Evolutionary conservation across 2,113 vertebrate genomes (phyloP).

Genomic region (Tupaia chinensis): DNA sequence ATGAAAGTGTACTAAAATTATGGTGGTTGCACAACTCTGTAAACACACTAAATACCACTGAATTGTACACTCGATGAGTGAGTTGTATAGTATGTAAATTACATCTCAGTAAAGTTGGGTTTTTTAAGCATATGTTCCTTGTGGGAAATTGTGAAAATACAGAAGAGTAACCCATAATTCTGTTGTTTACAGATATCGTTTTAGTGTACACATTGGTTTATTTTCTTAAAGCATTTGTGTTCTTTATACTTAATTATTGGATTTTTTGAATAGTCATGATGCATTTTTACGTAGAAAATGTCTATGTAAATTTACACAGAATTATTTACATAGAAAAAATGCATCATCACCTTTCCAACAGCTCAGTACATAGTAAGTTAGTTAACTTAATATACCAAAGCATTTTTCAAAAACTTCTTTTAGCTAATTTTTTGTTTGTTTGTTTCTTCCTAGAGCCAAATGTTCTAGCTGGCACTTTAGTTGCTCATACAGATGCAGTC

Average conservation of each 20-base stretch:
- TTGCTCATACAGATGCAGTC: slow-evolving; percentile 95
- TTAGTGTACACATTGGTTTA: slow-evolving; percentile 23
- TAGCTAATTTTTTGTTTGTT: slow-evolving; percentile 52
- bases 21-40: not conserved
- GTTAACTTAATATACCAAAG: not conserved
- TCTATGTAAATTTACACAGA: too few species aligned
- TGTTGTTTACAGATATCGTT: not conserved
- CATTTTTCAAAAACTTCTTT: slow-evolving; percentile 6
- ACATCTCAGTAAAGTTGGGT: not conserved
- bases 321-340: too few species aligned
- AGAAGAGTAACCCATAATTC: not conserved
- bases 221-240: not conserved
- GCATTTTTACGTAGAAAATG: too few species aligned
- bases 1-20: slow-evolving; percentile 26
- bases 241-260: slow-evolving; percentile 12
- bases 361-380: not conserved
- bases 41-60: not conserved
- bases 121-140: not conserved
- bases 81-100: slow-evolving; percentile 23
- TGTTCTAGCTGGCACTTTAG: slow-evolving; percentile 95
- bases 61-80: slow-evolving; percentile 13
- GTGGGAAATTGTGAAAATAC: slow-evolving; percentile 28
- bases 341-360: too few species aligned
- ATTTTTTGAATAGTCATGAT: too few species aligned
- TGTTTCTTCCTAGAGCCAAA: slow-evolving; percentile 91